Evolutionary conservation across 2,113 vertebrate species (phyloP).

Genomic region (Copsychus sechellarum): DNA sequence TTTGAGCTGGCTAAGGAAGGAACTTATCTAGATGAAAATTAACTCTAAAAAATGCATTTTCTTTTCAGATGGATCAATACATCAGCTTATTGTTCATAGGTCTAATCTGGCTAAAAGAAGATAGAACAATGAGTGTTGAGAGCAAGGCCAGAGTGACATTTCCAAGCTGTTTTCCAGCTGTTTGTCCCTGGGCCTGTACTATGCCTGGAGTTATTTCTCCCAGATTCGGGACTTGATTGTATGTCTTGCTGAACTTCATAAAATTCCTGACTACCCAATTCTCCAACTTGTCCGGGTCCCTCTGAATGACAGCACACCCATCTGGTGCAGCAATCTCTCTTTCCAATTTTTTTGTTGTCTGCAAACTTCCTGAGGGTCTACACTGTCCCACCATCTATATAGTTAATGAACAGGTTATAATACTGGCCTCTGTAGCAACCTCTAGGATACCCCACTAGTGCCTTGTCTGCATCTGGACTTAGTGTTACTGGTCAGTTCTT

Average conservation of each 20-base stretch:
- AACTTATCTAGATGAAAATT: background rate
- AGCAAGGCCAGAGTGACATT: background rate
- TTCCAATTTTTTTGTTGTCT: background rate
- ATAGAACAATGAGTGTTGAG: background rate
- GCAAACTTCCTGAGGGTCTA: background rate
- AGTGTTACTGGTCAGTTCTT: background rate
- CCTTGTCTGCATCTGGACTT: background rate
- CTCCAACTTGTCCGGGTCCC: background rate
- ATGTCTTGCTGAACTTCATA: background rate
- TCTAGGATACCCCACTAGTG: background rate
- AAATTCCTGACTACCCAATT: background rate
- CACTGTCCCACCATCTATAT: background rate
- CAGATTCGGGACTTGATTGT: background rate
- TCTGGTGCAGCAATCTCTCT: background rate
- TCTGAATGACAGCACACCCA: background rate
- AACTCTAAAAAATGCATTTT: background rate
- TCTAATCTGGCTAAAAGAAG: background rate
- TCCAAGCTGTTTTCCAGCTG: background rate
- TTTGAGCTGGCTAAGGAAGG: background rate
- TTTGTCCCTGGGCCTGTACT: background rate
- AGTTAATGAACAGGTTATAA: background rate
- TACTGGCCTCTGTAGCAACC: background rate
- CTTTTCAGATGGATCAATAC: background rate
- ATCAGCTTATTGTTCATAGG: background rate
- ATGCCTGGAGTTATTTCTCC: background rate